Conservation (phyloP, 2,797 vertebrate species). For the Hemibagrus guttatus region DNA sequence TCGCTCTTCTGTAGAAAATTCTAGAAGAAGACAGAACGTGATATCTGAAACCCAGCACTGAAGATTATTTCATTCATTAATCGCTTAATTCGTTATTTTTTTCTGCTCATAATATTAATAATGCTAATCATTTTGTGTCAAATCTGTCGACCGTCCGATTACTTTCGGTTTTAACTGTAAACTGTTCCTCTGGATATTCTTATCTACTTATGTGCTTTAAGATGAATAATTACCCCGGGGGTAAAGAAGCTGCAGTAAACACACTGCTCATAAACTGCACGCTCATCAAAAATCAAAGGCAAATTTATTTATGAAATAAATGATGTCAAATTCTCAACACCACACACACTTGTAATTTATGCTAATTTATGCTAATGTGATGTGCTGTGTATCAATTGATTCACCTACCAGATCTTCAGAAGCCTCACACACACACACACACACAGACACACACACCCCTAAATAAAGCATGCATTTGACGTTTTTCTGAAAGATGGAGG, state of each 20-base stretch:
- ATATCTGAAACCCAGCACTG: too few relatives aligned
- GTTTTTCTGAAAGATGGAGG: constrained; percentile 49
- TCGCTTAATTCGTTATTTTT: too few relatives aligned
- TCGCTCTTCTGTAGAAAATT: not conserved
- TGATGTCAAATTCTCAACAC: not conserved
- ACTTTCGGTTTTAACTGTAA: not conserved
- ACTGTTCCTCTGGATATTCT: not conserved
- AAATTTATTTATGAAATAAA: not conserved
- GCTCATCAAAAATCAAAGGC: not conserved
- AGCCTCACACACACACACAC: not conserved
- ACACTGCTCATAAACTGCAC: not conserved
- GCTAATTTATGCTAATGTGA: not conserved
- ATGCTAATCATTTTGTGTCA: too few relatives aligned
- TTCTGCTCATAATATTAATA: too few relatives aligned
- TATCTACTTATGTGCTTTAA: not conserved
- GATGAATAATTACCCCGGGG: not conserved
- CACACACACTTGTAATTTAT: not conserved
- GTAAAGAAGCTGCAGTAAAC: not conserved
- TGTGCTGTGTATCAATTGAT: not conserved
- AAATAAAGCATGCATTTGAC: constrained; percentile 21
- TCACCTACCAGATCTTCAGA: not conserved
- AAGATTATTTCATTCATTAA: too few relatives aligned
- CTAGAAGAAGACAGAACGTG: too few relatives aligned
- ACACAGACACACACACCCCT: not conserved
- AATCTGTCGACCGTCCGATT: not conserved